A percentile compares a stretch with the other conserved stretches of the same genome.
phyloP scores from a whole-genome alignment of 2,113 vertebrate genomes.

The Saguinus midas region DNA sequence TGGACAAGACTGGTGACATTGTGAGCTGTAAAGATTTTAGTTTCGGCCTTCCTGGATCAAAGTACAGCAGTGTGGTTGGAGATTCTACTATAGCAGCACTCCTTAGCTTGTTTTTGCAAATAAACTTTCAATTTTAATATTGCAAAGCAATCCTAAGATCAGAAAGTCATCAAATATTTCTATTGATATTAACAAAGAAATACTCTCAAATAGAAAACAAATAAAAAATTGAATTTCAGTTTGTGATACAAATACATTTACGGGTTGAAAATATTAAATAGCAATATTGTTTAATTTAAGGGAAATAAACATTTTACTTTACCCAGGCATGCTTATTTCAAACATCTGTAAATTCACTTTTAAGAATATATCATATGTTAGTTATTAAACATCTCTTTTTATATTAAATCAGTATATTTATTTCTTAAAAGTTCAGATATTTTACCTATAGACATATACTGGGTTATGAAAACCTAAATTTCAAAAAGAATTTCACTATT shows the following conservation, averaged over 20 bases:
- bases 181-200: background rate
- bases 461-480: background rate
- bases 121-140: background rate
- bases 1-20: background rate
- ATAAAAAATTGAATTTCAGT: background rate
- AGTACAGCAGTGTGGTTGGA: background rate
- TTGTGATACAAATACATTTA: background rate
- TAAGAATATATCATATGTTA: background rate
- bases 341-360: background rate
- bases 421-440: background rate
- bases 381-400: background rate
- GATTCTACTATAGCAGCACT: too few species aligned
- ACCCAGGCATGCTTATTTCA: background rate
- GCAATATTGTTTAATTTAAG: background rate
- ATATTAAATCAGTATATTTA: background rate
- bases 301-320: background rate
- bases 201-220: background rate
- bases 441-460: background rate
- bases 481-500: background rate
- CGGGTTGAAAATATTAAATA: background rate
- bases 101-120: background rate
- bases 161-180: background rate
- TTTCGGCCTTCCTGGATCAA: background rate
- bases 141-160: background rate
- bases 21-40: background rate